A percentile compares a stretch with the other conserved stretches of the same genome.
Evolutionary conservation across 2,888 invertebrate species (phyloP).

Genomic region (Phragmatobia fuliginosa): DNA sequence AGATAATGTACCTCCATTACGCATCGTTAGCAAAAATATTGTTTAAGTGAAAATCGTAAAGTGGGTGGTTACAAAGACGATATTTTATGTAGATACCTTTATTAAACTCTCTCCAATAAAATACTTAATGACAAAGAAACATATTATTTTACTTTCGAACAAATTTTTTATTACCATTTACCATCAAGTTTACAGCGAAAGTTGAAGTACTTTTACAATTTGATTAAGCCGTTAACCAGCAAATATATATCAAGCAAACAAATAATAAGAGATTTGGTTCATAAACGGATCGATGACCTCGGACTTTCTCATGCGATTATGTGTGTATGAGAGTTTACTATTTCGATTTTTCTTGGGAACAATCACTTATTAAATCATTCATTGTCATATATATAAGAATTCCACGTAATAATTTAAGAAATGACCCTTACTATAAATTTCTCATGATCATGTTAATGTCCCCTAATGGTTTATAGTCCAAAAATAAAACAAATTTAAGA

Average conservation of each 20-base stretch:
- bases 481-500: not conserved
- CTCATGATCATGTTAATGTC: not conserved
- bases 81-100: not conserved
- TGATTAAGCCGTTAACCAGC: conserved; percentile 14
- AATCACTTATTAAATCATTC: not conserved
- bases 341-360: not conserved
- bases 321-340: not conserved
- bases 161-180: not conserved
- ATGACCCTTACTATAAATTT: not conserved
- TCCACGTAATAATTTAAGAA: not conserved
- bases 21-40: too few species aligned
- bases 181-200: conserved; percentile 17
- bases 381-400: not conserved
- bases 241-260: conserved; percentile 14
- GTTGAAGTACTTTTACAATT: conserved; percentile 10
- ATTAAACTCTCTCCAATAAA: not conserved
- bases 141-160: conserved; percentile 3
- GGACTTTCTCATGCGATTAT: conserved; percentile 11
- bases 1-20: too few species aligned
- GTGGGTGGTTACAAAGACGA: not conserved
- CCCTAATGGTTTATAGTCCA: not conserved
- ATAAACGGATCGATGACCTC: conserved; percentile 10
- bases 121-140: not conserved
- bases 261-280: conserved; percentile 7
- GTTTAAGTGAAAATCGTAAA: not conserved